Base-by-base conservation (phyloP, 1,140 invertebrate species). In the Hycleus cichorii region DNA sequence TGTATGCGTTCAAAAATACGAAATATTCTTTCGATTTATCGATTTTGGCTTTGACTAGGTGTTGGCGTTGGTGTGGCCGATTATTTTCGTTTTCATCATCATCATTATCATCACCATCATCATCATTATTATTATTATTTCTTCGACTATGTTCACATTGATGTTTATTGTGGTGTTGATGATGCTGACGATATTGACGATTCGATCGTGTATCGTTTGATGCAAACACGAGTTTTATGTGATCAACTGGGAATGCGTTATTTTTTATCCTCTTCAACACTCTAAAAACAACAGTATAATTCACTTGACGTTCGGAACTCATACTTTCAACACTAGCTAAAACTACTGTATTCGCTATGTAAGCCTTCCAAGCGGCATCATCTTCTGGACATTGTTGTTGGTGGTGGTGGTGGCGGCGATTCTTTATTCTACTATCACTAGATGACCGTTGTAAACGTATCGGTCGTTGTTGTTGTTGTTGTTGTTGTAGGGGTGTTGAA, bases 41-140 rank as follows among this genome's bases (percentile, higher is more conserved):
- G 26, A 72, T 65, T 47, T 71, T 62, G 18, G 65, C 66, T 62
- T 62, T 70, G 59, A 70, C 70, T 65, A 65, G 65, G 42, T 50
- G 47, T 39, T 53, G 32, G 32, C 32, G 32, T 32, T 32, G 32
- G 4, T 32, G 32, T 32, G 32, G 32, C 32, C 32, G 32, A 32
- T 32, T 32, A 4, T 32, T 7, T 32, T 32, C 32, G 32, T 32
- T 32, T 32, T 32, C 32, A 32, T 32, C 32, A 32, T 32, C 32
- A 32, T 32, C 32, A 32, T 32, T 32, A 32, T 32, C 32, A 32
- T 32, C 32, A 32, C 4, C 25, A 65, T 60, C 43, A 60, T 58
- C 47, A 65, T 46, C 25, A 26, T 63, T n/a, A 32, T 32, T 32
- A 32, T 32, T 32, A 32, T 32, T 1, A 32, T 4, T 53, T 53